Evolutionary conservation across 2,113 vertebrate genomes (phyloP).

Genomic region (Percopsis transmontana): DNA sequence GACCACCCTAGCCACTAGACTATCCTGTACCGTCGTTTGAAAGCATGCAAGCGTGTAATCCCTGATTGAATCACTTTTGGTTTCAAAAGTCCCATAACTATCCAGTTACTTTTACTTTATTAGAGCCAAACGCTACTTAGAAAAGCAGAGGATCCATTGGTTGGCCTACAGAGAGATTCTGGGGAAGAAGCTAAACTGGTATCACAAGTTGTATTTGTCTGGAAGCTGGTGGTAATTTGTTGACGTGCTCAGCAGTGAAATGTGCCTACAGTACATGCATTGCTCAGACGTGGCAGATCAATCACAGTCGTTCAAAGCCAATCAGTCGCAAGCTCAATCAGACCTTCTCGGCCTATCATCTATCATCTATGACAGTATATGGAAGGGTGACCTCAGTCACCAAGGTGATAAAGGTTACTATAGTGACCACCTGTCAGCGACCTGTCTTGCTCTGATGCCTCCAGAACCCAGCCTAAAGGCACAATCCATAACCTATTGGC

Average conservation of each 20-base stretch:
- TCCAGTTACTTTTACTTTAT: no score
- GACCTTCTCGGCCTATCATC: slow-evolving; percentile 47
- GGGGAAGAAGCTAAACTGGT: no score
- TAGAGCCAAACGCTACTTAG: no score
- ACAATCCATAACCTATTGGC: slow-evolving; percentile 64
- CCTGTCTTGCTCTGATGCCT: slow-evolving; percentile 57
- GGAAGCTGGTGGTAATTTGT: slow-evolving; percentile 27
- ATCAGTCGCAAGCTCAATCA: slow-evolving; percentile 54
- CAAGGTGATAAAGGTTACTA: slow-evolving; percentile 70
- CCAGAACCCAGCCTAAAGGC: slow-evolving; percentile 51
- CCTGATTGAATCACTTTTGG: no score
- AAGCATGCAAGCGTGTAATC: no score
- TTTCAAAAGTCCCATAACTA: no score
- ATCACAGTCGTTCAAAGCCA: slow-evolving; percentile 56
- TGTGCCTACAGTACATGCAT: neutral
- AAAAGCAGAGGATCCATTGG: no score
- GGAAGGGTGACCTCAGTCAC: slow-evolving; percentile 65
- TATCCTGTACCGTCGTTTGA: no score
- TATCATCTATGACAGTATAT: slow-evolving; percentile 63
- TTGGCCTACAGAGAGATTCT: no score
- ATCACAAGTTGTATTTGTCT: slow-evolving; percentile 2
- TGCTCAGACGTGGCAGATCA: slow-evolving; percentile 46
- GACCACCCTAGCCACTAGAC: no score
- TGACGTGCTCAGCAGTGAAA: slow-evolving; percentile 2
- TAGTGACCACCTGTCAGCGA: slow-evolving; percentile 67